These are phyloP conservation scores for Oceanodroma leucorhoa DNA, from an alignment of 2,797 vertebrate species.

Conservation along the genomic window DNA sequence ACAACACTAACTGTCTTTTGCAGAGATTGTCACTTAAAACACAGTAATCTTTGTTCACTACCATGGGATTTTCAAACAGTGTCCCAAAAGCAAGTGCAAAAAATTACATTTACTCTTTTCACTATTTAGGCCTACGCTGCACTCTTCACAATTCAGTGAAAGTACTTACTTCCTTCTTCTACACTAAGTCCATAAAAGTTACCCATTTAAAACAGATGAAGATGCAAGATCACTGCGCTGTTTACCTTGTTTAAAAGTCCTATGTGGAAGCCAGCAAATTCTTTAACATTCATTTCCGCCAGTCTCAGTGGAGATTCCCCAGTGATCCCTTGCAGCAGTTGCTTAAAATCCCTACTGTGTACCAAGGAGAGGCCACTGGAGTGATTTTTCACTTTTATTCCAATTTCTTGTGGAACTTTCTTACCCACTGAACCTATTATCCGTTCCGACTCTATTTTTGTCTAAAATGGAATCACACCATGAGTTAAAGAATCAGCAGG, in stretches of 20 bases:
- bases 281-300: slow-evolving; percentile 90
- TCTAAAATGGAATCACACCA: slow-evolving; percentile 81
- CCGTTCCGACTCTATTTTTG: slow-evolving; percentile 95
- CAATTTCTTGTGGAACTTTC: slow-evolving; percentile 92
- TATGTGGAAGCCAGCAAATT: slow-evolving; percentile 94
- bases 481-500: slow-evolving; percentile 63
- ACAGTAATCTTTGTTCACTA: neutral
- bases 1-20: neutral
- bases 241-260: slow-evolving; percentile 93
- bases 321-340: slow-evolving; percentile 90
- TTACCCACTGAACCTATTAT: slow-evolving; percentile 96
- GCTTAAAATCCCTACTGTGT: slow-evolving; percentile 89
- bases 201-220: neutral
- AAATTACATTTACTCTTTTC: neutral
- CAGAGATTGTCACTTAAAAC: neutral
- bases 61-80: neutral
- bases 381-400: slow-evolving; percentile 96
- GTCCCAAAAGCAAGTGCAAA: neutral
- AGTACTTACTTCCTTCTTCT: neutral
- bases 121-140: neutral
- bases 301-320: slow-evolving; percentile 87
- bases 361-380: slow-evolving; percentile 85
- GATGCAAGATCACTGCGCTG: neutral
- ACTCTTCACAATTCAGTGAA: neutral
- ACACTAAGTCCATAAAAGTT: neutral